Base-by-base conservation (phyloP, 2,888 invertebrate species). In the Trachelus iudaicus region DNA sequence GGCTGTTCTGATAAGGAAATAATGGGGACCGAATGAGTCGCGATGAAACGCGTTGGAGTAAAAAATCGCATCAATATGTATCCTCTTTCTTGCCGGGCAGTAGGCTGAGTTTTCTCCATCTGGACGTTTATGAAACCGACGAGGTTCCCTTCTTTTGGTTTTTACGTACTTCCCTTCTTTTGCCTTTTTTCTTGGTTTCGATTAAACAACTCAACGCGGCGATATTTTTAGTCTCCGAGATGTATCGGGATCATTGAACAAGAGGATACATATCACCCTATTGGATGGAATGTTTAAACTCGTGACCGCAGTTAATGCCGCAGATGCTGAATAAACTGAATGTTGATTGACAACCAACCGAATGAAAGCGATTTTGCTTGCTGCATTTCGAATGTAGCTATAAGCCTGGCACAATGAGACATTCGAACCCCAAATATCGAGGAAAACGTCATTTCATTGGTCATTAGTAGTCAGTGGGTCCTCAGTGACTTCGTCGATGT, bases 31-130 rank as follows among this genome's bases (percentile, higher is more conserved):
- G 31, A 69, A 69, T 6, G 69, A 31, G 69, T 12, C 69, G 69
- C 31, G 69, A n/a, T 69, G 69, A 23, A 69, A 31, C 69, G 69
- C 31, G 69, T n/a, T n/a, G n/a, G 69, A 69, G 31, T 31, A 69
- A 69, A 69, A 69, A 69, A 69, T 69, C 69, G n/a, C 31, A 15
- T 31, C 69, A 69, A 69, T 69, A 69, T 69, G 69, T 69, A 69
- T n/a, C 15, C 69, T 23, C 31, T n/a, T 13, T 13, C 37, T 37
- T 37, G 37, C 30, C 69, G n/a, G 69, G 69, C 69, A 69, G 69
- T 31, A 31, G n/a, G 12, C 30, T 31, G 9, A n/a, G n/a, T 11
- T n/a, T 69, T 69, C 69, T 69, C 6, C 23, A n/a, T 69, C 31
- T 69, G 11, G 9, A 31, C n/a, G 69, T 23, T 69, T 31, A 31